Percentiles rank a stretch among this genome's conserved stretches.
Evolutionary conservation across 2,113 vertebrate genomes (phyloP).

Genomic region (Ailuropoda melanoleuca): DNA sequence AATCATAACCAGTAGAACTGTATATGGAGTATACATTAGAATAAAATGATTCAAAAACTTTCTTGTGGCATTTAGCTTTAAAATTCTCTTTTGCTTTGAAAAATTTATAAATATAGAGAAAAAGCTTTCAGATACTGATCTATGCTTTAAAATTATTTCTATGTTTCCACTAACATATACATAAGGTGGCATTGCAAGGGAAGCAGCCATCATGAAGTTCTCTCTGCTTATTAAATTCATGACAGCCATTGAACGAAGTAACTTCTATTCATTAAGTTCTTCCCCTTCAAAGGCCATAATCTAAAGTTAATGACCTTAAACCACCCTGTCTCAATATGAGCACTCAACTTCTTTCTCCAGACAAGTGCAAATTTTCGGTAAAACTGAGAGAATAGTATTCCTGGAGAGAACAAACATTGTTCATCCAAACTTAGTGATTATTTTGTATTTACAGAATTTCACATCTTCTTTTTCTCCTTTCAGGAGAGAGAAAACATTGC

Average conservation of each 20-base stretch:
- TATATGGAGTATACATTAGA: not conserved
- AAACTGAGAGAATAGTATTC: not conserved
- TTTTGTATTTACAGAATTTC: not conserved
- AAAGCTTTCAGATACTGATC: not conserved
- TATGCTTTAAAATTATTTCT: constrained; percentile 20
- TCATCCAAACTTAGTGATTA: not conserved
- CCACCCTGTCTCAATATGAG: not conserved
- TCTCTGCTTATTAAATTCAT: not conserved
- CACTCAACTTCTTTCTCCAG: not conserved
- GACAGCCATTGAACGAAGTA: not conserved
- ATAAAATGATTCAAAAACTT: constrained; percentile 40
- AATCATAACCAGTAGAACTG: not conserved
- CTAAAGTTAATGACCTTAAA: not conserved
- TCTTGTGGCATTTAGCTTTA: not conserved
- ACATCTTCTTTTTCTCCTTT: not conserved
- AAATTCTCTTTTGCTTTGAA: constrained; percentile 23
- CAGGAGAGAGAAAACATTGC: not conserved
- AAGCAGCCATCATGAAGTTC: not conserved
- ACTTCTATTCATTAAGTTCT: not conserved
- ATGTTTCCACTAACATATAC: not conserved
- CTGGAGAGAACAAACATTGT: not conserved
- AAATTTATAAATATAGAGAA: not conserved
- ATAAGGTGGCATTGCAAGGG: not conserved
- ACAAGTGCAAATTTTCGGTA: not conserved
- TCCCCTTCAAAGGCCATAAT: not conserved